Percentiles rank a stretch among this genome's conserved stretches.
Conservation (phyloP, 35 echinoderm and acorn worm genomes). For the Heliocidaris tuberculata region DNA sequence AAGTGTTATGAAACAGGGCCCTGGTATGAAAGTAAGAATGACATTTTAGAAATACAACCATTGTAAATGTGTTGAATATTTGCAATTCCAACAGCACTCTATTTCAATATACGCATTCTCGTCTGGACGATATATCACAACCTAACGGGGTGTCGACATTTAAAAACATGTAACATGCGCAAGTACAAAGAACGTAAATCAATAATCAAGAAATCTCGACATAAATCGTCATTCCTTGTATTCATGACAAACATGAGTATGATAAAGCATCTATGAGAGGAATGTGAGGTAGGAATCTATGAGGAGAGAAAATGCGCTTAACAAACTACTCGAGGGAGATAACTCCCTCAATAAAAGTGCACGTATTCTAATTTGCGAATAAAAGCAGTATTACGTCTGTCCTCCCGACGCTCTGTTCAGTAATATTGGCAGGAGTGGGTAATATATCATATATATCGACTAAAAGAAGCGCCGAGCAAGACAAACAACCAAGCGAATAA, state of each 20-base stretch:
- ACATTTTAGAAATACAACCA: neutral
- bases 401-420: neutral
- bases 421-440: neutral
- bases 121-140: neutral
- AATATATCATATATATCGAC: neutral
- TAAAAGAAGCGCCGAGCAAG: neutral
- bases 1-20: too few species aligned
- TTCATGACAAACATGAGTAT: neutral
- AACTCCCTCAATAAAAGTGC: neutral
- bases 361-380: neutral
- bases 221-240: neutral
- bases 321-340: neutral
- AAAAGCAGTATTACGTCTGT: neutral
- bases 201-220: neutral
- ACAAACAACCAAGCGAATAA: neutral
- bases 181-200: neutral
- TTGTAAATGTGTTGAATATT: neutral
- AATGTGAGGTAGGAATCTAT: neutral
- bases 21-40: neutral
- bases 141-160: neutral
- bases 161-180: neutral
- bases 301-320: neutral
- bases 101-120: neutral
- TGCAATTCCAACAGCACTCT: neutral
- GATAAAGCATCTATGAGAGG: neutral